phyloP scores from a whole-genome alignment of 1,140 invertebrate genomes.

The Drosophila ficusphila region DNA sequence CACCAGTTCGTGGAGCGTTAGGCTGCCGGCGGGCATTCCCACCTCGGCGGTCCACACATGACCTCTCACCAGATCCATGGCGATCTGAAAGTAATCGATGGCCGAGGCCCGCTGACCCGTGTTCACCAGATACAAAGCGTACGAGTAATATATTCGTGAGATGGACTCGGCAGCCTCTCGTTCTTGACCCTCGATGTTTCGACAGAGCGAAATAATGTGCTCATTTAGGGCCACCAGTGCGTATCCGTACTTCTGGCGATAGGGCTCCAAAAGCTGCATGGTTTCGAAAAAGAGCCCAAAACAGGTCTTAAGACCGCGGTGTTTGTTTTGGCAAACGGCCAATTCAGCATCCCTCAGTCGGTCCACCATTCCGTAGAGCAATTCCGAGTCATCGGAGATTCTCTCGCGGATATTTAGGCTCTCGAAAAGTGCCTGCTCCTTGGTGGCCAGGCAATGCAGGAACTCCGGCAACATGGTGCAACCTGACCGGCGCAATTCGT shows the following conservation, averaged over 20 bases:
- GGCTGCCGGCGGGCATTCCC: slow-evolving; percentile 36
- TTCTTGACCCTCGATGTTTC: slow-evolving; percentile 50
- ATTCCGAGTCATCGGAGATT: slow-evolving; percentile 41
- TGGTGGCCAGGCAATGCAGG: slow-evolving; percentile 55
- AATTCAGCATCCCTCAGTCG: slow-evolving; percentile 60
- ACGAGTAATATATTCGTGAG: slow-evolving; percentile 65
- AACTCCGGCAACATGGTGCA: slow-evolving; percentile 62
- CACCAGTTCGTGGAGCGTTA: slow-evolving; percentile 62
- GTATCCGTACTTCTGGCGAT: slow-evolving; percentile 60
- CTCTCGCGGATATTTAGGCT: slow-evolving; percentile 55
- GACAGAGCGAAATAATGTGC: slow-evolving; percentile 62
- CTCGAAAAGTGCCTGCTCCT: slow-evolving; percentile 58
- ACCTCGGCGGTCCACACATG: slow-evolving; percentile 59
- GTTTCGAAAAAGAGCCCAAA: slow-evolving; percentile 59
- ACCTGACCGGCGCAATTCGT: slow-evolving; percentile 54
- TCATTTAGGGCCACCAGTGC: slow-evolving; percentile 54
- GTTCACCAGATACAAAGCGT: slow-evolving; percentile 39
- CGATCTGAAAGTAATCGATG: slow-evolving; percentile 52
- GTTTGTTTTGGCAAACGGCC: slow-evolving; percentile 23
- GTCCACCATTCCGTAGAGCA: slow-evolving; percentile 55
- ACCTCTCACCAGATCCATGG: slow-evolving; percentile 56
- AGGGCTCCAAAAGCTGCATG: slow-evolving; percentile 55
- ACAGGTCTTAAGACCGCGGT: slow-evolving; percentile 36
- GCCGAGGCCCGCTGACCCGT: slow-evolving; percentile 25
- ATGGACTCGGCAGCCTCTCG: slow-evolving; percentile 59